phyloP scores from a whole-genome alignment of 2,888 invertebrate genomes.

The Blastobasis lacticolella region DNA sequence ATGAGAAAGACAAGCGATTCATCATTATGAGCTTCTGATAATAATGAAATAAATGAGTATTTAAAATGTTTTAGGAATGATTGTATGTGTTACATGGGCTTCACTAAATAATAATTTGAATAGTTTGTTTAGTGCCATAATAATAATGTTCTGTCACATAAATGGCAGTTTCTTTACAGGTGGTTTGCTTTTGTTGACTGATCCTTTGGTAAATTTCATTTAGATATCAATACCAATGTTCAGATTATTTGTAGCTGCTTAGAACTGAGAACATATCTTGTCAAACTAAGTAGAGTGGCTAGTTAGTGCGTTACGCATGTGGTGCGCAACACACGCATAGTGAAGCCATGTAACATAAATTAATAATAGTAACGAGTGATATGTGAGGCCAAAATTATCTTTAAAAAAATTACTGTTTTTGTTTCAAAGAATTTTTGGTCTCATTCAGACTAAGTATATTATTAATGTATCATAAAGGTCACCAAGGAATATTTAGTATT shows the following conservation, averaged over 20 bases:
- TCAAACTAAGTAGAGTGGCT: too few relatives aligned
- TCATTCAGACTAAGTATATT: neutral
- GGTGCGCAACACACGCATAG: too few relatives aligned
- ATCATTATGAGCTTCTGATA: conserved; percentile 19
- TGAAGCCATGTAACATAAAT: conserved; percentile 20
- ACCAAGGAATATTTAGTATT: too few relatives aligned
- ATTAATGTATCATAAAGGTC: neutral
- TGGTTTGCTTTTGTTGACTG: too few relatives aligned
- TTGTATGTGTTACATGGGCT: conserved; percentile 28
- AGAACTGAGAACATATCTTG: too few relatives aligned
- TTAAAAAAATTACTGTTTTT: neutral
- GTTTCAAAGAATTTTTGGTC: neutral
- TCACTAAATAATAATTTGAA: conserved; percentile 22
- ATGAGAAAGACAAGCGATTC: conserved; percentile 4
- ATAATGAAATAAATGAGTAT: conserved; percentile 14
- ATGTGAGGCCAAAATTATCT: neutral
- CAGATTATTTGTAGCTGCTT: too few relatives aligned
- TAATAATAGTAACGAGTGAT: conserved; percentile 1
- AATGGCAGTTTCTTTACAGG: neutral
- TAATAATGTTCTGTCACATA: neutral
- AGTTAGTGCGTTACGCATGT: too few relatives aligned
- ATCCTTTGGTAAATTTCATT: too few relatives aligned
- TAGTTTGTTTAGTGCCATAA: conserved; percentile 2
- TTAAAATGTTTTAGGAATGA: neutral
- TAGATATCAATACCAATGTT: too few relatives aligned